phyloP scores from a whole-genome alignment of 2,113 vertebrate genomes.

The Passer montanus region DNA sequence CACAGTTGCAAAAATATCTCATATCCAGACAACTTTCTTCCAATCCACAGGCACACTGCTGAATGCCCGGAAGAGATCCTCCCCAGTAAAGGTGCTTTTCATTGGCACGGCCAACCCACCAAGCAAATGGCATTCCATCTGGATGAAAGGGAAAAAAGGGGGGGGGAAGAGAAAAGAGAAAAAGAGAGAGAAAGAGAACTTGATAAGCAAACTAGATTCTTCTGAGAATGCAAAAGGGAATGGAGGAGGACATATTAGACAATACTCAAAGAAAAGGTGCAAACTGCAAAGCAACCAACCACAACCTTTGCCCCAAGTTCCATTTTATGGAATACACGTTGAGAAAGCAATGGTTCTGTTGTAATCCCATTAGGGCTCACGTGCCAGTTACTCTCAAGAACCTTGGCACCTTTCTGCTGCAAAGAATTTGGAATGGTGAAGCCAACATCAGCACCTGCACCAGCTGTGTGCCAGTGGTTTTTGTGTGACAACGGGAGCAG shows the following conservation, averaged over 20 bases:
- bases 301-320: not conserved
- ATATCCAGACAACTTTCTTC: constrained; percentile 93
- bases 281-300: not conserved
- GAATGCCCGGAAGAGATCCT: constrained; percentile 88
- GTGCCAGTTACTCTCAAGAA: fast-evolving
- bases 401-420: not conserved
- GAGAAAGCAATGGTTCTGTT: not conserved
- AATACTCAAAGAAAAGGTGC: not conserved
- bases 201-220: constrained; percentile 11
- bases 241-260: not conserved
- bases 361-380: fast-evolving
- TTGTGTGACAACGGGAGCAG: not conserved
- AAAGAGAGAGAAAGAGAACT: constrained; percentile 25
- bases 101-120: constrained; percentile 91
- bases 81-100: constrained; percentile 94
- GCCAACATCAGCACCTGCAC: not conserved
- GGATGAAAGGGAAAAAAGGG: constrained; percentile 51
- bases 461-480: not conserved
- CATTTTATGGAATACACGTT: not conserved
- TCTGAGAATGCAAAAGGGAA: not conserved
- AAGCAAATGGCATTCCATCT: constrained; percentile 92
- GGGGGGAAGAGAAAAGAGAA: not conserved
- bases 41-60: constrained; percentile 93
- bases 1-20: constrained; percentile 97
- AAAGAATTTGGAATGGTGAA: fast-evolving